phyloP scores from a whole-genome alignment of 1,140 invertebrate genomes.

The Aethina tumida region DNA sequence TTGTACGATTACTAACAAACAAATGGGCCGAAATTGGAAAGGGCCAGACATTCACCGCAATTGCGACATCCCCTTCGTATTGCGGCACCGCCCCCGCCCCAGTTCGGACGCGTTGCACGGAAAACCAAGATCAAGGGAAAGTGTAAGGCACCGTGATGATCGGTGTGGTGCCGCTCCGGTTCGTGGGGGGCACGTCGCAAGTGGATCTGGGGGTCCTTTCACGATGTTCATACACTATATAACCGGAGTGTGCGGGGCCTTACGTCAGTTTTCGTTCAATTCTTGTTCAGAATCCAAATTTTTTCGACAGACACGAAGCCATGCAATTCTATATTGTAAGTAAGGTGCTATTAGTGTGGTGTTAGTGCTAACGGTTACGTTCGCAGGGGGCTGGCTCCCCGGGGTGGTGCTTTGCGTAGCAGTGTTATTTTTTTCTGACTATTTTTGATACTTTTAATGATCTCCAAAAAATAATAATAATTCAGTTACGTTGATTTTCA shows the following conservation, averaged over 20 bases:
- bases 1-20: too few species aligned
- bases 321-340: conserved; percentile 21
- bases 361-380: conserved; percentile 2
- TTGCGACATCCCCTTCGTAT: too few species aligned
- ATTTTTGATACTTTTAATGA: too few species aligned
- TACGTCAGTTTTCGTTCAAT: conserved; percentile 14
- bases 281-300: conserved; percentile 9
- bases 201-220: conserved; percentile 16
- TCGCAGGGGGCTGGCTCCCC: neutral
- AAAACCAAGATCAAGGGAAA: conserved; percentile 21
- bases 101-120: too few species aligned
- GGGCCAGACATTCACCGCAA: too few species aligned
- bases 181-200: conserved; percentile 9
- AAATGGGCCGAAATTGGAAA: too few species aligned
- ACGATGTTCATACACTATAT: conserved; percentile 13
- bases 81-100: too few species aligned
- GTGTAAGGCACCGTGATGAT: conserved; percentile 5
- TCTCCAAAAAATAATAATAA: too few species aligned
- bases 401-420: too few species aligned
- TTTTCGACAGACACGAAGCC: conserved; percentile 8
- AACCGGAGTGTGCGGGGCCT: conserved; percentile 5
- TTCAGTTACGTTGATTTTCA: too few species aligned
- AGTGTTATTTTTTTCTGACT: too few species aligned
- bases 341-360: conserved; percentile 6
- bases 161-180: conserved; percentile 3